These are phyloP conservation scores for Margarornis squamiger DNA, from an alignment of 2,797 vertebrate species.

Conservation along the genomic window DNA sequence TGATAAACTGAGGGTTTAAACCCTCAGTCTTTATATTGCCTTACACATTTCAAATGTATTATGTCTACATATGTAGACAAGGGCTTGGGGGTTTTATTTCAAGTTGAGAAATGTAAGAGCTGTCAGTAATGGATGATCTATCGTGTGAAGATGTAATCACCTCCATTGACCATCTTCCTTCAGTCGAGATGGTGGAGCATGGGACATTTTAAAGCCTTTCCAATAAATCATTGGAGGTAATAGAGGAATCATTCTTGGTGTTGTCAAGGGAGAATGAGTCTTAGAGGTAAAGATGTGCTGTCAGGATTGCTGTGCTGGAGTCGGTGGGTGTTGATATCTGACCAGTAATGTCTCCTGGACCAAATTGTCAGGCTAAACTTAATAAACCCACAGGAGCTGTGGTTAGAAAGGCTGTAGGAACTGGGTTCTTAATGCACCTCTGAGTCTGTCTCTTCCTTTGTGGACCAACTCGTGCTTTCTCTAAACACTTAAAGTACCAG, in stretches of 20 bases:
- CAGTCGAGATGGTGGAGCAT: slow-evolving; percentile 53
- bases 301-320: not conserved
- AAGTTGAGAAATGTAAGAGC: slow-evolving; percentile 53
- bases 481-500: not conserved
- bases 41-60: slow-evolving; percentile 70
- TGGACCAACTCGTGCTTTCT: slow-evolving; percentile 30
- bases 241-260: slow-evolving; percentile 50
- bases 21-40: slow-evolving; percentile 64
- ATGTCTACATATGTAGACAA: slow-evolving; percentile 42
- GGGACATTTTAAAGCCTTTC: slow-evolving; percentile 64
- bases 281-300: slow-evolving; percentile 30
- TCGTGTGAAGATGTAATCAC: not conserved
- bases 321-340: not conserved
- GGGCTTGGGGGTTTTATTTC: not conserved
- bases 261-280: slow-evolving; percentile 58
- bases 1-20: slow-evolving; percentile 78
- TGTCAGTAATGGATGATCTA: slow-evolving; percentile 19
- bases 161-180: slow-evolving; percentile 67
- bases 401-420: slow-evolving; percentile 33
- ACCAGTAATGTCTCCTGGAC: slow-evolving; percentile 15
- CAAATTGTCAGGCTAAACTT: slow-evolving; percentile 14
- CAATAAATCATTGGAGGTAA: slow-evolving; percentile 62
- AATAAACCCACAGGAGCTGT: slow-evolving; percentile 27
- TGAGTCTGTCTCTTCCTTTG: slow-evolving; percentile 49
- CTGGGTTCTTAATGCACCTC: slow-evolving; percentile 16